A percentile compares a stretch with the other conserved stretches of the same genome.
These are phyloP conservation scores for Metallyticus violacea DNA, from an alignment of 2,888 invertebrate genomes.

Conservation along the genomic window DNA sequence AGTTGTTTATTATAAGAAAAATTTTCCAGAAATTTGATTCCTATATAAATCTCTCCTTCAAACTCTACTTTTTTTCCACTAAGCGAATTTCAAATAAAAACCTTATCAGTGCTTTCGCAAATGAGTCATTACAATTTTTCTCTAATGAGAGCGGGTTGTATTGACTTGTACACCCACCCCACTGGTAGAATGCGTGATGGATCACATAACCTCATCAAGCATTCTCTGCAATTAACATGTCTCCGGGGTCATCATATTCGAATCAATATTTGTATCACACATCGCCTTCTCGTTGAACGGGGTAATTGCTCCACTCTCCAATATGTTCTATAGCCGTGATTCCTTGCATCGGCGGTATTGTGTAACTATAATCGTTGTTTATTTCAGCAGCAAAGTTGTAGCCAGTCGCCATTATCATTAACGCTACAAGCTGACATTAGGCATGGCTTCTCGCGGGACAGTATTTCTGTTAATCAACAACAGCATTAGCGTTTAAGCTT, in stretches of 20 bases:
- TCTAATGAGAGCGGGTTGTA: neutral
- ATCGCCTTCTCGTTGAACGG: neutral
- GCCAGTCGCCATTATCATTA: neutral
- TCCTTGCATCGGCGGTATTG: neutral
- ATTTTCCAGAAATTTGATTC: too few relatives aligned
- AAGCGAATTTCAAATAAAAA: too few relatives aligned
- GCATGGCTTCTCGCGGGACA: too few relatives aligned
- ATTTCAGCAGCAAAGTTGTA: neutral
- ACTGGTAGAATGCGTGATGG: neutral
- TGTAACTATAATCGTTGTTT: neutral
- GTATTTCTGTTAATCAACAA: too few relatives aligned
- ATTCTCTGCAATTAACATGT: conserved; percentile 13
- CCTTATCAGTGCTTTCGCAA: too few relatives aligned
- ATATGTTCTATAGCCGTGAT: neutral
- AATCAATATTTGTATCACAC: conserved; percentile 13
- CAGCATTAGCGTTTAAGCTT: too few relatives aligned
- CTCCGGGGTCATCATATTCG: conserved; percentile 16
- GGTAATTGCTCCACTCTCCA: neutral
- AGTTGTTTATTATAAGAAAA: too few relatives aligned
- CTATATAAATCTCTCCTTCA: too few relatives aligned
- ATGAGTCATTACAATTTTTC: neutral
- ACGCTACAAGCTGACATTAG: neutral
- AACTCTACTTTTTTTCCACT: too few relatives aligned
- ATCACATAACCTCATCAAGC: conserved; percentile 13
- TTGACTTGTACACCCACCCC: neutral